Evolutionary conservation across 2,888 invertebrate species (phyloP).

Genomic region (Lithophane socia): DNA sequence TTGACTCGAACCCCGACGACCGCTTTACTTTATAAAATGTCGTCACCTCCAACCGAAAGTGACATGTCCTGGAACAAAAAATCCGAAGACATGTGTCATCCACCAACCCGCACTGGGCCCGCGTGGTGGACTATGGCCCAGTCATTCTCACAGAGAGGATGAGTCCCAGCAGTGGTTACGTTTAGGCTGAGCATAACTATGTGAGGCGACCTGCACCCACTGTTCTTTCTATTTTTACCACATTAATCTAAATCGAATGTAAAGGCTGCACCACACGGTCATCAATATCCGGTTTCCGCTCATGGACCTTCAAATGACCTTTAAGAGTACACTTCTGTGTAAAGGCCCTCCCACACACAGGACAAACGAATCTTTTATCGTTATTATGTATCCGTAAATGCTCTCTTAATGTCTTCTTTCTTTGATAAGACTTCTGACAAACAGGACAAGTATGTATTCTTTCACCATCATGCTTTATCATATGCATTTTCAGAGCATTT

Average conservation of each 20-base stretch:
- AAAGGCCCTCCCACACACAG: constrained; percentile 86
- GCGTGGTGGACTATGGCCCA: background rate
- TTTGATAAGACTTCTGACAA: constrained; percentile 88
- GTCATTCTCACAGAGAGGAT: background rate
- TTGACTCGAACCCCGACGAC: no score
- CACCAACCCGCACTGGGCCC: background rate
- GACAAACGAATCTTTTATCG: constrained; percentile 85
- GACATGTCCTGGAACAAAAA: background rate
- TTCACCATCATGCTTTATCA: constrained; percentile 90
- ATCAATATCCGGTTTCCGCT: constrained; percentile 79
- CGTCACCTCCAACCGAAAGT: no score
- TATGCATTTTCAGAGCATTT: constrained; percentile 90
- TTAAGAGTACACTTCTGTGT: constrained; percentile 88
- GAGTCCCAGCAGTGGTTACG: background rate
- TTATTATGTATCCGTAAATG: constrained; percentile 87
- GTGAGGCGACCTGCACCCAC: background rate
- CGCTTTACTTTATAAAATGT: no score
- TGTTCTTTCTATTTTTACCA: background rate
- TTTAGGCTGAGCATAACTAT: background rate
- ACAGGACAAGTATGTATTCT: constrained; percentile 88
- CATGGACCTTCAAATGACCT: constrained; percentile 86
- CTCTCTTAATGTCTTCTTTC: constrained; percentile 85
- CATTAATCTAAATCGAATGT: constrained; percentile 69
- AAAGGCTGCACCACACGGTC: constrained; percentile 73
- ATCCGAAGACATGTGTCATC: background rate